These are phyloP conservation scores for Perognathus longimembris DNA, from an alignment of 2,113 vertebrate genomes.

Conservation along the genomic window DNA sequence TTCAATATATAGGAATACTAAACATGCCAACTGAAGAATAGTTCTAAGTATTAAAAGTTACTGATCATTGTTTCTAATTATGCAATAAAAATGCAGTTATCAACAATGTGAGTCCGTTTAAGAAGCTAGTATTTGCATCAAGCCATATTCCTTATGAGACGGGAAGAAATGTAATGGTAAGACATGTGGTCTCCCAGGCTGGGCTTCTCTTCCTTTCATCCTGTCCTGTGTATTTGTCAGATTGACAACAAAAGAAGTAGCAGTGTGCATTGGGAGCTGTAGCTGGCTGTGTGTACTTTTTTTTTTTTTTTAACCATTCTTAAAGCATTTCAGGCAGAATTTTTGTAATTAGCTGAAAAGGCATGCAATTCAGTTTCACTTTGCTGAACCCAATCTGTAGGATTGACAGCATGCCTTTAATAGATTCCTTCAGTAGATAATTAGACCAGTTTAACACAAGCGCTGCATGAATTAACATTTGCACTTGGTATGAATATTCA, in stretches of 20 bases:
- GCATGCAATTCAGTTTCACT: slow-evolving; percentile 74
- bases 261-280: neutral
- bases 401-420: slow-evolving; percentile 77
- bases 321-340: slow-evolving; percentile 73
- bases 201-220: neutral
- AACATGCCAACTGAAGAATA: neutral
- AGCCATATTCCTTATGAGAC: neutral
- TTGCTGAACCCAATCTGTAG: slow-evolving; percentile 75
- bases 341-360: slow-evolving; percentile 79
- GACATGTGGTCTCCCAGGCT: neutral
- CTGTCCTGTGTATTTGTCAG: neutral
- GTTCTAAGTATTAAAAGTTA: neutral
- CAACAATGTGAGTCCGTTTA: neutral
- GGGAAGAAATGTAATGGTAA: neutral
- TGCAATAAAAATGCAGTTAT: neutral
- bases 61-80: neutral
- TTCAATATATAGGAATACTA: neutral
- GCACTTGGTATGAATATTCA: slow-evolving; percentile 81
- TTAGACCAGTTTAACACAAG: slow-evolving; percentile 77
- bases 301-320: slow-evolving; percentile 31
- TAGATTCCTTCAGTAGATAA: slow-evolving; percentile 81
- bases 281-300: neutral
- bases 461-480: slow-evolving; percentile 82
- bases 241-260: slow-evolving; percentile 15
- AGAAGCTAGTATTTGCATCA: neutral